Percentiles rank a stretch among this genome's conserved stretches.
These are phyloP conservation scores for Limnephilus rhombicus DNA, from an alignment of 2,888 invertebrate species.

Conservation along the genomic window DNA sequence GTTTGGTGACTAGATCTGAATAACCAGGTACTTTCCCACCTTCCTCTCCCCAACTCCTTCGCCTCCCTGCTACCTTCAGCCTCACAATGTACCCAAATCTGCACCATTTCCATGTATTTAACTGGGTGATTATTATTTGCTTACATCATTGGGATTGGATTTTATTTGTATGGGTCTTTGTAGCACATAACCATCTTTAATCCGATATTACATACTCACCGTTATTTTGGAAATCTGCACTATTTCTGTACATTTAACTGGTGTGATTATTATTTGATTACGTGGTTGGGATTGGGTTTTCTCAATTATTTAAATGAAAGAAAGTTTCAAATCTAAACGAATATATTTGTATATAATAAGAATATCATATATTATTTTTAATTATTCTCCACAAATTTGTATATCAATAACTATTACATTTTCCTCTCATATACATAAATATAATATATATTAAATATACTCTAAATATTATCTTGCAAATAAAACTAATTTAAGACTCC, in stretches of 20 bases:
- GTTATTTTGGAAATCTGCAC: background rate
- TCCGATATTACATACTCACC: background rate
- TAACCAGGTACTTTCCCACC: too few relatives aligned
- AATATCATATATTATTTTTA: slow-evolving; percentile 62
- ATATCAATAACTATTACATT: slow-evolving; percentile 61
- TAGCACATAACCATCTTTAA: too few relatives aligned
- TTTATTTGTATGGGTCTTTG: background rate
- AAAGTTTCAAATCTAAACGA: slow-evolving; percentile 64
- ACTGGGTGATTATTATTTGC: background rate
- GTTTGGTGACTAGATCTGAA: too few relatives aligned
- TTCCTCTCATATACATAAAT: slow-evolving; percentile 44
- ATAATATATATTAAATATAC: slow-evolving; percentile 58
- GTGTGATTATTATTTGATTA: background rate
- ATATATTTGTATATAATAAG: slow-evolving; percentile 65
- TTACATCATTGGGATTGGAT: background rate
- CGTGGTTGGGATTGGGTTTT: background rate
- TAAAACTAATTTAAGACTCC: slow-evolving; percentile 50
- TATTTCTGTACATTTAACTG: background rate
- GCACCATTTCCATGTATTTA: background rate
- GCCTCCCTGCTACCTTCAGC: too few relatives aligned
- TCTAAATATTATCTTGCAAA: slow-evolving; percentile 52
- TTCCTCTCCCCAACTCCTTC: too few relatives aligned
- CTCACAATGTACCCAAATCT: background rate
- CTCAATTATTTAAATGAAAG: slow-evolving; percentile 36
- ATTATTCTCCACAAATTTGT: slow-evolving; percentile 61